A percentile compares a stretch with the other conserved stretches of the same genome.
Conservation (phyloP, 37 sponge, comb jelly and placozoan genomes). For the Aplysina aerophoba region DNA sequence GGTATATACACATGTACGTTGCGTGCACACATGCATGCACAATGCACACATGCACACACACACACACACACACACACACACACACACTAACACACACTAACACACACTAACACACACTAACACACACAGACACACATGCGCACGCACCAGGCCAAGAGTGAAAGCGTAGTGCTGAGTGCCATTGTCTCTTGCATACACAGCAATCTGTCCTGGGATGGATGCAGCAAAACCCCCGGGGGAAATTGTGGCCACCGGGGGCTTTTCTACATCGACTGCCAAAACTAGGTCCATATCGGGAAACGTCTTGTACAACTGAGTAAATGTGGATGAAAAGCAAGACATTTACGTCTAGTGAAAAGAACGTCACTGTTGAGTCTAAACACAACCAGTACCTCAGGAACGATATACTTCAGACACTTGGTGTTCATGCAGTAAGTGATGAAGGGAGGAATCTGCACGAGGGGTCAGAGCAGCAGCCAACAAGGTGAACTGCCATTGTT, state of each 20-base stretch:
- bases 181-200: constrained; percentile 25
- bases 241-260: constrained; percentile 28
- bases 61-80: background rate
- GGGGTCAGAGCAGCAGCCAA: no score
- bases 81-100: background rate
- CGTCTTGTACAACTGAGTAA: constrained; percentile 31
- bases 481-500: no score
- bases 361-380: background rate
- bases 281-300: constrained; percentile 39
- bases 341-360: background rate
- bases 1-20: no score
- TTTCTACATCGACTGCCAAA: background rate
- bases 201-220: constrained; percentile 21
- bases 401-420: background rate
- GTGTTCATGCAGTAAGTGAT: constrained; percentile 5
- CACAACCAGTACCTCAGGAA: constrained; percentile 9
- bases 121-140: constrained; percentile 1
- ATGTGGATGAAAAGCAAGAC: no score
- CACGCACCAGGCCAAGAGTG: constrained; percentile 41
- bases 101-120: background rate
- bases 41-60: background rate
- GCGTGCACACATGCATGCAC: background rate
- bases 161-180: constrained; percentile 23
- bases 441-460: background rate
- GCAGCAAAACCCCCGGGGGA: constrained; percentile 11